phyloP scores from a whole-genome alignment of 2,888 invertebrate genomes.

The Hypercompe scribonia region DNA sequence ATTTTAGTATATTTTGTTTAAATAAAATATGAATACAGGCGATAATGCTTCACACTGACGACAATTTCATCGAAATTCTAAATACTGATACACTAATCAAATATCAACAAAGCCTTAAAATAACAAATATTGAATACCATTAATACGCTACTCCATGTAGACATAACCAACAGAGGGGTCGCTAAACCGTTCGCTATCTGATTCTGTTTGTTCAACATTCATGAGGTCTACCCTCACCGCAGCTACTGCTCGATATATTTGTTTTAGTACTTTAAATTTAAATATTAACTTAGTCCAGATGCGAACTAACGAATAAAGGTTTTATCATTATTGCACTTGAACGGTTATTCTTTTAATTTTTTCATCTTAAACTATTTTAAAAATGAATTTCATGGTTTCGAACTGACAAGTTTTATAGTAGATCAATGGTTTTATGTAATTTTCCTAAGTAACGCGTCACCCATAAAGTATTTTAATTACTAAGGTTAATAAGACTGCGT shows the following conservation, averaged over 20 bases:
- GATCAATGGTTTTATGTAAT: no score
- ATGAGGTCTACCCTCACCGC: slow-evolving; percentile 58
- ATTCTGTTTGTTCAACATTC: slow-evolving; percentile 73
- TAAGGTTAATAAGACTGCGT: no score
- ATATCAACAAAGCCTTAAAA: not conserved
- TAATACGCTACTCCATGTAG: slow-evolving; percentile 23
- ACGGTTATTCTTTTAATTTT: not conserved
- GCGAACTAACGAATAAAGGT: not conserved
- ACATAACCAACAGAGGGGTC: slow-evolving; percentile 49
- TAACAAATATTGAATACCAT: slow-evolving; percentile 5
- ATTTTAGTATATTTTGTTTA: no score
- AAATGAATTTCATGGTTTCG: not conserved
- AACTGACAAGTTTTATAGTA: no score
- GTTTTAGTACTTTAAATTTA: slow-evolving; percentile 43
- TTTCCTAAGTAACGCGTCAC: no score
- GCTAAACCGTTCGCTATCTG: slow-evolving; percentile 60
- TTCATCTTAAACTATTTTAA: not conserved
- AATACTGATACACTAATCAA: slow-evolving; percentile 16
- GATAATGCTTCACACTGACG: not conserved
- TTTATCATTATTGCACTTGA: not conserved
- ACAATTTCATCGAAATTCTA: not conserved
- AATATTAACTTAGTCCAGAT: slow-evolving; percentile 39
- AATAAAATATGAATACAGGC: no score
- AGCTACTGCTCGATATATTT: slow-evolving; percentile 39
- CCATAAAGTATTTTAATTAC: no score